Evolutionary conservation across 2,113 vertebrate genomes (phyloP).

Genomic region (Neofelis nebulosa): DNA sequence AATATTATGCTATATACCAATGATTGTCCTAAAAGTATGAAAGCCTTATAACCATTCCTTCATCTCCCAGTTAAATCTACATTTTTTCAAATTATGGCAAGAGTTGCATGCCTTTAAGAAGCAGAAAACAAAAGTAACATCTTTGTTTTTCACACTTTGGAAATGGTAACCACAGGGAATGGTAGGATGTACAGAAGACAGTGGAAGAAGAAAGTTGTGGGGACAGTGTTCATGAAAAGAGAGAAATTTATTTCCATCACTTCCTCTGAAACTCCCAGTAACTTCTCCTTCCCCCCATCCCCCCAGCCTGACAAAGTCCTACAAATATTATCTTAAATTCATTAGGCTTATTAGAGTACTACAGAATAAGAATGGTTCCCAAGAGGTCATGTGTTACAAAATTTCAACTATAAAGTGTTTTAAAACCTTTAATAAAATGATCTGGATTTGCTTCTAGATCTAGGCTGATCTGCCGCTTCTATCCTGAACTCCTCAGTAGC

Average conservation of each 20-base stretch:
- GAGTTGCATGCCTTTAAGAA: not conserved
- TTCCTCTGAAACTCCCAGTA: not conserved
- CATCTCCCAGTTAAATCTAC: not conserved
- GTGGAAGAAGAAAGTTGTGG: not conserved
- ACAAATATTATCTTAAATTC: constrained; percentile 36
- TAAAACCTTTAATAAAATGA: constrained; percentile 19
- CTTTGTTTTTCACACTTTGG: constrained; percentile 12
- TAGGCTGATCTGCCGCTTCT: not conserved
- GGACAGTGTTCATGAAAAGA: not conserved
- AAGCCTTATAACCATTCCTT: not conserved
- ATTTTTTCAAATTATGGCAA: not conserved
- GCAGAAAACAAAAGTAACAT: constrained; percentile 26
- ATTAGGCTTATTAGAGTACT: not conserved
- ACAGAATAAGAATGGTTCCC: constrained; percentile 1
- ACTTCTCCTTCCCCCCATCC: not conserved
- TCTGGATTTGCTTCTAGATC: constrained; percentile 1
- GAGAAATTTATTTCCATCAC: not conserved
- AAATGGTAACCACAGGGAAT: constrained; percentile 27
- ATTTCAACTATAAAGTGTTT: not conserved
- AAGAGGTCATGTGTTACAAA: not conserved
- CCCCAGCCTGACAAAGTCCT: not conserved
- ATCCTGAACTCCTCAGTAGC: not conserved
- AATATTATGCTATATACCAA: constrained; percentile 38
- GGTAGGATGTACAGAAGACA: not conserved
- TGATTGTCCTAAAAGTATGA: constrained; percentile 2